A percentile compares a stretch with the other conserved stretches of the same genome.
These are phyloP conservation scores for Triplophysa bombifrons DNA, from an alignment of 2,797 vertebrate genomes.

Conservation along the genomic window DNA sequence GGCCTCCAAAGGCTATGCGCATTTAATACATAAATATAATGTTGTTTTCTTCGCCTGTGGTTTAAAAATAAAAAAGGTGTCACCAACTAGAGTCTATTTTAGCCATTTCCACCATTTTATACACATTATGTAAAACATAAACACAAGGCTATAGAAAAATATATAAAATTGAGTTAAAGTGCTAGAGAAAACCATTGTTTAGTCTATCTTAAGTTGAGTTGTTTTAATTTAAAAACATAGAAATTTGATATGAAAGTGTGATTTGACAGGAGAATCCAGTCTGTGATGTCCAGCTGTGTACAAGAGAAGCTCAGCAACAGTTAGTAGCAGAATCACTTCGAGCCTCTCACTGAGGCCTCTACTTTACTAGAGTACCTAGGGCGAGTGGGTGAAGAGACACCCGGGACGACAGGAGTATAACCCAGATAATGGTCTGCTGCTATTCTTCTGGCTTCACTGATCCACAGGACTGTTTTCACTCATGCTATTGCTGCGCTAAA, in stretches of 20 bases:
- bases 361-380: conserved; percentile 3
- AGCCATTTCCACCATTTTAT: too few species aligned
- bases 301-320: neutral
- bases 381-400: neutral
- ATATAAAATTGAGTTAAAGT: neutral
- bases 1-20: too few species aligned
- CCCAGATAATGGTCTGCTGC: conserved; percentile 6
- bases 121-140: too few species aligned
- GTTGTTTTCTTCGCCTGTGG: too few species aligned
- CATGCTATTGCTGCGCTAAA: neutral
- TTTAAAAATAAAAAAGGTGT: too few species aligned
- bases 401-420: neutral
- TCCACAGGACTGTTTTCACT: conserved; percentile 8
- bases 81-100: too few species aligned
- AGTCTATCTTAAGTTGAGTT: neutral
- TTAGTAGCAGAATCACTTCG: neutral
- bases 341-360: neutral
- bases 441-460: conserved; percentile 2
- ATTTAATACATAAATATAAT: too few species aligned
- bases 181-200: neutral
- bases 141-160: too few species aligned
- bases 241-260: neutral
- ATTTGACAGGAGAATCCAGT: neutral
- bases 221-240: neutral
- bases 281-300: neutral